Conservation (phyloP, 2,797 vertebrate genomes). For the Staurois parvus region DNA sequence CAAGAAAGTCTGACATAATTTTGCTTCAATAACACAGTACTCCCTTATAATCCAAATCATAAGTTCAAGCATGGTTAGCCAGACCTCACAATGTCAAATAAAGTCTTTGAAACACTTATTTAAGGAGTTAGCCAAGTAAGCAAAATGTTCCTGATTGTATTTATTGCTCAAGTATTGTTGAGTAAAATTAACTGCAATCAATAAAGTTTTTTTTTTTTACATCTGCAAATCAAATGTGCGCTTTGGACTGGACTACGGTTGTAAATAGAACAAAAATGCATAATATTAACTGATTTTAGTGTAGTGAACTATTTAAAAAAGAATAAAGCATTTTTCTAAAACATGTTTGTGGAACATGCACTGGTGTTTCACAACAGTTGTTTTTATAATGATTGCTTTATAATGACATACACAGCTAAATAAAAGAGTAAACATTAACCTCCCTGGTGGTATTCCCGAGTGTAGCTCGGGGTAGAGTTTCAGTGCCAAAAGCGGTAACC, state of each 20-base stretch:
- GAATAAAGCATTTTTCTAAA: constrained; percentile 3
- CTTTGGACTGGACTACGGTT: constrained; percentile 1
- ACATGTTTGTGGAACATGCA: constrained; percentile 12
- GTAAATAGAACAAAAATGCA: constrained; percentile 18
- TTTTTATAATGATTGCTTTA: background rate
- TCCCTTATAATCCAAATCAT: constrained; percentile 19
- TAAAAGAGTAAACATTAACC: background rate
- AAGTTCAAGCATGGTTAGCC: background rate
- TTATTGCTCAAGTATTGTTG: constrained; percentile 13
- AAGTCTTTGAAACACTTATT: background rate
- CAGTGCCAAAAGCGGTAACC: too few relatives aligned
- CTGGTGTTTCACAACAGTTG: background rate
- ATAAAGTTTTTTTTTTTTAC: constrained; percentile 4
- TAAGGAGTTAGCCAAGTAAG: background rate
- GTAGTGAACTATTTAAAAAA: background rate
- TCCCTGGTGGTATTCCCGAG: too few relatives aligned
- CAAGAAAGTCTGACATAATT: background rate
- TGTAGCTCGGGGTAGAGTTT: too few relatives aligned
- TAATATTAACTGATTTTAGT: background rate
- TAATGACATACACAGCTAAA: background rate
- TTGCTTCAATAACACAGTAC: background rate
- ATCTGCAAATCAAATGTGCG: constrained; percentile 46
- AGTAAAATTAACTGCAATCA: constrained; percentile 26
- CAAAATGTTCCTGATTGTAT: constrained; percentile 24
- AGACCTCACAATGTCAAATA: background rate